Evolutionary conservation across 2,888 invertebrate genomes (phyloP).

Genomic region (Drosophila parthenogenetica): DNA sequence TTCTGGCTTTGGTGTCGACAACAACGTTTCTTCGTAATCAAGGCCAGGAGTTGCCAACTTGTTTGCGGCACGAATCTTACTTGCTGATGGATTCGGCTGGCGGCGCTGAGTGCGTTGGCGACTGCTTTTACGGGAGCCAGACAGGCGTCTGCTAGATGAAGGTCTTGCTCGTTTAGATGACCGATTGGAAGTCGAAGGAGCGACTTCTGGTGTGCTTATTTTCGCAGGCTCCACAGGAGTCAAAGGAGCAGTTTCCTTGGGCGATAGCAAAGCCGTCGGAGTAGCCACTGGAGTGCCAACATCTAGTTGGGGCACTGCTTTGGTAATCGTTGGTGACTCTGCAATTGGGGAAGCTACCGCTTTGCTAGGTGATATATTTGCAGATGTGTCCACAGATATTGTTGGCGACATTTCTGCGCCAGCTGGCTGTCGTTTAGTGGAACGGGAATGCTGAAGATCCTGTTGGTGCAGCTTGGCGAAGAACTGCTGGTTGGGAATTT

Average conservation of each 20-base stretch:
- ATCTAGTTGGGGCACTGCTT: background rate
- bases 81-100: constrained; percentile 66
- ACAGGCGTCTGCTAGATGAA: constrained; percentile 85
- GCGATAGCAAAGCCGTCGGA: constrained; percentile 14
- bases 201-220: background rate
- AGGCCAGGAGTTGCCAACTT: constrained; percentile 14
- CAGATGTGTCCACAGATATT: constrained; percentile 30
- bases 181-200: constrained; percentile 18
- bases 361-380: constrained; percentile 46
- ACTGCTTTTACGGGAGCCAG: constrained; percentile 83
- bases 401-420: constrained; percentile 31
- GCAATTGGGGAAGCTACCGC: constrained; percentile 21
- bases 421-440: constrained; percentile 55
- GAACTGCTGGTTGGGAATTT: constrained; percentile 85
- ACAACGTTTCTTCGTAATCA: constrained; percentile 82
- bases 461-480: constrained; percentile 85
- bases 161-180: constrained; percentile 70
- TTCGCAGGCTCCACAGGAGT: background rate
- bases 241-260: background rate
- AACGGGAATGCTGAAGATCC: constrained; percentile 81
- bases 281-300: constrained; percentile 4
- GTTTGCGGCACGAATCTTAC: constrained; percentile 1
- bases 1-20: constrained; percentile 80
- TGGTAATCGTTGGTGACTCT: constrained; percentile 13
- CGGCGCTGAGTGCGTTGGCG: constrained; percentile 83